Evolutionary conservation across 2,797 vertebrate genomes (phyloP).

Genomic region (Dipus sagitta): DNA sequence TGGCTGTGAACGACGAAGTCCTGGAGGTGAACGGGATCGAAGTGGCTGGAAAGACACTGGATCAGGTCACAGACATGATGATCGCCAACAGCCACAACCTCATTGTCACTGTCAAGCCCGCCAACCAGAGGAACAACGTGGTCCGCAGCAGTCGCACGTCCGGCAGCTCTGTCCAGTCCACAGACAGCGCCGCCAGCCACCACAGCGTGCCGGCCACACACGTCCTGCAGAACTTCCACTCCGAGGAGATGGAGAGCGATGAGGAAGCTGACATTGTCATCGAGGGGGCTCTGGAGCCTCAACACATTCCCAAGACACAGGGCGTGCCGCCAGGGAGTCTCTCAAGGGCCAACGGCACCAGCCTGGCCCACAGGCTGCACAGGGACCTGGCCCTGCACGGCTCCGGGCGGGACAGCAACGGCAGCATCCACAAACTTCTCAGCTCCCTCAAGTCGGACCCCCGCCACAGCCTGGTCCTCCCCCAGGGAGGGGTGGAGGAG

Average conservation of each 20-base stretch:
- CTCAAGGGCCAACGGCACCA: constrained; percentile 90
- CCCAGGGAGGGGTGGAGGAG: constrained; percentile 97
- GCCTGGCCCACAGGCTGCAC: constrained; percentile 93
- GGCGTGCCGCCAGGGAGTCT: constrained; percentile 88
- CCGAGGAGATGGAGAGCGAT: constrained; percentile 96
- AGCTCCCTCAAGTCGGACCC: constrained; percentile 96
- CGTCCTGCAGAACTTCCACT: constrained; percentile 90
- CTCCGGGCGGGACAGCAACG: constrained; percentile 94
- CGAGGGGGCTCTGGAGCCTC: constrained; percentile 94
- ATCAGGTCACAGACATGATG: constrained; percentile 99
- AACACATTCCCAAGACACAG: constrained; percentile 87
- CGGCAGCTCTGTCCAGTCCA: constrained; percentile 94
- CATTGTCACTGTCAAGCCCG: constrained; percentile 97
- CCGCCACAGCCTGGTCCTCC: constrained; percentile 95
- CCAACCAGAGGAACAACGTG: constrained; percentile 98
- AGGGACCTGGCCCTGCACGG: constrained; percentile 93
- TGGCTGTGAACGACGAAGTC: constrained; percentile 98
- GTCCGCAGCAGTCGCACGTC: constrained; percentile 95
- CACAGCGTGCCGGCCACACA: constrained; percentile 90
- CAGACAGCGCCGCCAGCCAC: constrained; percentile 94
- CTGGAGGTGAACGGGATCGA: constrained; percentile 99
- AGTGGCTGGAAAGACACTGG: constrained; percentile 97
- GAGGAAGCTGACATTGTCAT: constrained; percentile 98
- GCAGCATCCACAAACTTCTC: constrained; percentile 96
- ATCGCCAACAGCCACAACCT: constrained; percentile 99